Evolutionary conservation across 2,113 vertebrate species (phyloP), one percentile per base, ranked within the genome.

Genomic region (Oriolus oriolus): DNA sequence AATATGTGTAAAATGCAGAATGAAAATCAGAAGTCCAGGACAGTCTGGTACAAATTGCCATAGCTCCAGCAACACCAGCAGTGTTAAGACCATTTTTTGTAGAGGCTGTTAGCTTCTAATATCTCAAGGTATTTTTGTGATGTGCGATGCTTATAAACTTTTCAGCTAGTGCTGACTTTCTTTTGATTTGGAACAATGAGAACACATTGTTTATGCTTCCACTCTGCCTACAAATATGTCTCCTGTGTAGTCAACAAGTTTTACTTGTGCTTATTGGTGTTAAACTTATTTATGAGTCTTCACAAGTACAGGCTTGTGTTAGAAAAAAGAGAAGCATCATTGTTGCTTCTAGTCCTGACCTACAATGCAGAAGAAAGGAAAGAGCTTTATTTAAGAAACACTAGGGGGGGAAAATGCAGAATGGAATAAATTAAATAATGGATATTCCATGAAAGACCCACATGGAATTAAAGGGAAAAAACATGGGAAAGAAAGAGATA

Each of bases 11-110:
- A 96, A 88, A 93, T 63, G 16, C 49, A 90, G 80, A 93, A 84
- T 87, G 71, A 92, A 95, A 84, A 61, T 83, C 78, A 79, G 59
- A 89, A 96, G 45, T 42, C 57, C 31, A 65, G 42, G 30, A 73
- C 18, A 75, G 19, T 22, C n/a, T 77, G 37, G 20, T 84, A 50
- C 81, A n/a, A 78, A 65, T 57, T 61, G 7, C 11, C 19, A 47
- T 30, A 45, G 9, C 76, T 91, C 20, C n/a, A 85, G 27, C 26
- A 89, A 18, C 13, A n/a, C 84, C 69, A 41, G 17, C 0, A 0
- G 11, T 23, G 31, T 41, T 63, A 59, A 22, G 35, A 8, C 4
- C 5, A 19, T 33, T 77, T 88, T 90, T 61, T 19, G 4, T 20
- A 74, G 30, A 9, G 45, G 9, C 12, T 44, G 8, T 50, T 57